Base-by-base conservation (phyloP, 2,888 invertebrate genomes). In the Pachymerium ferrugineum region DNA sequence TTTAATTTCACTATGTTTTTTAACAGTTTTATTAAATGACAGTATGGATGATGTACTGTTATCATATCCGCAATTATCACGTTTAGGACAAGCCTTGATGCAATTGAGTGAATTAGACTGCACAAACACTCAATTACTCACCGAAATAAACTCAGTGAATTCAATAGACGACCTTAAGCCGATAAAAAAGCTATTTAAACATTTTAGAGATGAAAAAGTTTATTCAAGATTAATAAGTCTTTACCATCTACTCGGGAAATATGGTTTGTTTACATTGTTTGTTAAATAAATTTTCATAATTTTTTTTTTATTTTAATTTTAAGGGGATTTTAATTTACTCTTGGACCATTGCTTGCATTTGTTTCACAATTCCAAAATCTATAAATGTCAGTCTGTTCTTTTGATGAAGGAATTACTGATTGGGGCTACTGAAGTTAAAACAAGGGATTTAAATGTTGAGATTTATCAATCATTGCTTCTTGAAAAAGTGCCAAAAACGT, bases 311-410 rank as follows among this genome's bases (percentile, higher is more conserved):
- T n/a, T n/a, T n/a, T n/a, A n/a, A 31, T 8, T 70, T 31, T 19
- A n/a, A 70, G 70, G 70, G 2, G 31, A 70, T 70, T 31, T 70
- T 10, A 31, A n/a, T 19, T 31, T 70, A 30, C 70, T 70, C 1
- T 14, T 70, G 14, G 70, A 70, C 16, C 70, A 70, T 31, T 30
- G 19, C 14, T 30, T 70, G 30, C 6, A 70, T n/a, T 70, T 70
- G 16, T 70, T 70, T 28, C 28, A 31, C 8, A 31, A 31, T 28
- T 70, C 70, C 12, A 30, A 6, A 3, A 19, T 29, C 30, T 70
- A 70, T n/a, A 29, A n/a, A 30, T 5, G 30, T 10, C 70, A 70
- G n/a, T 25, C 70, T 10, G 70, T 70, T 3, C 5, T 70, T 30
- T n/a, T 70, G 3, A 30, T 70, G 70, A 70, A 19, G 8, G 70